Base-by-base conservation (phyloP, 2,797 vertebrate species). In the Anomalospiza imberbis region DNA sequence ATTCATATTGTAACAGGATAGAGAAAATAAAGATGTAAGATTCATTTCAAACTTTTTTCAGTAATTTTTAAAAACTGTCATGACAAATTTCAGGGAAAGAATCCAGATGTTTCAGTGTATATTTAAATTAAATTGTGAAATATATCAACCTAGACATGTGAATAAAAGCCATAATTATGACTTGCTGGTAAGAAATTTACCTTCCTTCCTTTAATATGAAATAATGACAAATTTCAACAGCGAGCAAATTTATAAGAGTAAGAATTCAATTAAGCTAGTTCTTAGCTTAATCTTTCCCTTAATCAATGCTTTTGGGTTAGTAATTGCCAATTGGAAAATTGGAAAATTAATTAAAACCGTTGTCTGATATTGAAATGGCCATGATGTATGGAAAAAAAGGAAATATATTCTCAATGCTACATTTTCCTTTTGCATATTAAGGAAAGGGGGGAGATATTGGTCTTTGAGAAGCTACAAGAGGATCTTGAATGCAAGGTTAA, bases 191-290 rank as follows among this genome's bases (percentile, higher is more conserved):
- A 85, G 44, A 74, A 89, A 87, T n/a, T 83, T 90, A 55, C 54
- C 42, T 70, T 81, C 20, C 51, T 67, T 65, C 25, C 61, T 47
- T 85, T 92, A 83, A 48, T 34, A 75, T 29, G 70, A 95, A 93
- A 92, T 71, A 78, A 88, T 48, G 66, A 67, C 29, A 92, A 53
- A 76, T 73, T 95, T 91, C 58, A 84, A 70, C 32, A 70, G 63
- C 80, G 63, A 86, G 47, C 11, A 92, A 78, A 92, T 91, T 48
- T 66, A 34, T 74, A 86, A 78, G 42, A 62, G 31, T 67, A 82
- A 87, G 74, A 80, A 87, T 94, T 95, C 74, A 91, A 84, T 94
- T 97, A 88, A 93, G 45, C 48, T 93, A 40, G 51, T 94, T 94
- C 79, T 72, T 78, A 58, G 25, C 73, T 62, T 95, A 75, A 84